Percentiles rank a stretch among this genome's conserved stretches.
phyloP scores from a whole-genome alignment of 2,797 vertebrate species.

The Muraenolepis orangiensis region DNA sequence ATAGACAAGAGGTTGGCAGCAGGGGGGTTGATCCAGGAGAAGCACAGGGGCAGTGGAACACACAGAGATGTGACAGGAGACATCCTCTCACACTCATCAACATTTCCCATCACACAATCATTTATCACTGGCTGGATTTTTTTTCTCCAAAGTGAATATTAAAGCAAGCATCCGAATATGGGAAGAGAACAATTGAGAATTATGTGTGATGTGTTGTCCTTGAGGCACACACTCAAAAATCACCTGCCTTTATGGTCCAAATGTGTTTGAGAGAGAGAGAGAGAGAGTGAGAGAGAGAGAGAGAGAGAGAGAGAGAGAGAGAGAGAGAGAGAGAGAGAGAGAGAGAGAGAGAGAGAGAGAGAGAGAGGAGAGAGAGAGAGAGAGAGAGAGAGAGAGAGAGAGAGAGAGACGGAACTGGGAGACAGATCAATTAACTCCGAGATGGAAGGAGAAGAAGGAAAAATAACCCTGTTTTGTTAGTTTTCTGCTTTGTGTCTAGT shows the following conservation, averaged over 20 bases:
- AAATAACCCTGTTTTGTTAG: neutral
- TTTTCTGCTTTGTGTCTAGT: neutral
- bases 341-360: constrained; percentile 20
- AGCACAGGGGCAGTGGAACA: neutral
- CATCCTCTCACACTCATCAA: neutral
- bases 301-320: constrained; percentile 1
- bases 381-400: constrained; percentile 22
- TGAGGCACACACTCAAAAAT: neutral
- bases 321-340: constrained; percentile 2
- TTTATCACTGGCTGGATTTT: neutral
- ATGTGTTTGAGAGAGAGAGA: neutral
- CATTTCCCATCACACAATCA: too few relatives aligned
- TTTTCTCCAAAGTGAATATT: neutral
- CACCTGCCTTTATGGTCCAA: neutral
- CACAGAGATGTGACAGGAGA: neutral
- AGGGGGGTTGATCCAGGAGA: neutral
- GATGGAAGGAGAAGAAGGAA: too few relatives aligned
- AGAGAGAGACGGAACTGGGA: neutral
- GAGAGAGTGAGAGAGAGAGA: constrained; percentile 19
- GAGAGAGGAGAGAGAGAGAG: constrained; percentile 6
- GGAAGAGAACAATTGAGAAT: neutral
- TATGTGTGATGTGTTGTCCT: too few relatives aligned
- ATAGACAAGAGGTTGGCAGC: neutral
- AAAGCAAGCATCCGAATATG: neutral
- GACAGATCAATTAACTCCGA: too few relatives aligned